Evolutionary conservation across 2,797 vertebrate genomes (phyloP), one percentile per base, ranked within the genome.

Genomic region (Aldrovandia affinis): DNA sequence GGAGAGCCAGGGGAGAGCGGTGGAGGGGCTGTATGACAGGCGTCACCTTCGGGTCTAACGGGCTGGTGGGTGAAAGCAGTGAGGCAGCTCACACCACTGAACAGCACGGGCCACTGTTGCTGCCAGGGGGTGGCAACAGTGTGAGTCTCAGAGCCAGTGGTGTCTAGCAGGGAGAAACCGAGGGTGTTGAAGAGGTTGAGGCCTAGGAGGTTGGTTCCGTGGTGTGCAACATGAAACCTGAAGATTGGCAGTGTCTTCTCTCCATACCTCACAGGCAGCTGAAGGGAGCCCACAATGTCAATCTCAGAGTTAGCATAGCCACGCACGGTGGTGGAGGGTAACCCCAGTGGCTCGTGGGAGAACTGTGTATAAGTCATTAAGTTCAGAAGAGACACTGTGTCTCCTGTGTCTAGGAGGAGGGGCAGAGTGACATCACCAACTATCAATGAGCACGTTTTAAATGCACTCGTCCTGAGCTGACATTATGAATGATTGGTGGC

Each of bases 181-280:
- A 88, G 80, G 33, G 25, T 25, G 2, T 0, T 52, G 22, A 87
- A 85, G 10, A 84, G 77, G 36, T 85, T 77, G 1, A 86, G 7
- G 22, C 70, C 59, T 22, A 83, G 15, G 33, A 83, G 14, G 22
- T 68, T 59, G 22, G n/a, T 63, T 59, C 50, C 28, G 15, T 18
- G 47, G 68, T 0, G 22, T 4, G 44, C 1, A 0, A 85, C 6
- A 18, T 81, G 65, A 9, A 85, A 85, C 9, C 3, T 39, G 25
- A 75, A 59, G 8, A n/a, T 20, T 4, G 73, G 55, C 30, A 78
- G 65, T 0, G 30, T 2, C 47, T 59, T 83, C 1, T 70, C 59
- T 8, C 85, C 54, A 54, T 77, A 65, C 10, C 55, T 25, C 59
- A 84, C 20, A 30, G 47, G 15, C 44, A 82, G 36, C 54, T 25